phyloP scores from a whole-genome alignment of 2,888 invertebrate genomes.

The Fragum fragum region DNA sequence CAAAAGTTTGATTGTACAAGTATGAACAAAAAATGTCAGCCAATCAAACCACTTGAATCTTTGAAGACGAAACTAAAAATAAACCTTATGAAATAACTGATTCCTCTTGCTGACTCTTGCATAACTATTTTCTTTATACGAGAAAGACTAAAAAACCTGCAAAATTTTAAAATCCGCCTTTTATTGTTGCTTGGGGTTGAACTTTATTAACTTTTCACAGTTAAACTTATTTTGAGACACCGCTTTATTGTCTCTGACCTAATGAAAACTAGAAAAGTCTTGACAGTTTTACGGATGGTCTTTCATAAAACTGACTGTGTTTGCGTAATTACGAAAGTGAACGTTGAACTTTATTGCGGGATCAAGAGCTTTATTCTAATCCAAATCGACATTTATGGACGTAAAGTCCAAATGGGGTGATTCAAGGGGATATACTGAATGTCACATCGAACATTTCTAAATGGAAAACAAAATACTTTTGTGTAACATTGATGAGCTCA shows the following conservation, averaged over 20 bases:
- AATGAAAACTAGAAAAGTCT: conserved; percentile 20
- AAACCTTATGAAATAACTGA: too few species aligned
- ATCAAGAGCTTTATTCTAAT: conserved; percentile 57
- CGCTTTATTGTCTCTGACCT: conserved; percentile 15
- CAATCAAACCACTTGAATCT: too few species aligned
- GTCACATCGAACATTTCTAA: conserved; percentile 45
- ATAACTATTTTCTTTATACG: too few species aligned
- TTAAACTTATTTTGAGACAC: not conserved
- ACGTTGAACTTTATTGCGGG: conserved; percentile 53
- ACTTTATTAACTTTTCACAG: conserved; percentile 3
- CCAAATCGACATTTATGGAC: conserved; percentile 56
- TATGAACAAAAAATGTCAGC: too few species aligned
- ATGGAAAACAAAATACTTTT: conserved; percentile 55
- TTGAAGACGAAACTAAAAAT: too few species aligned
- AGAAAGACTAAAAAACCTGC: too few species aligned
- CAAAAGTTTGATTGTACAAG: too few species aligned
- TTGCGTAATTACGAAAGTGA: conserved; percentile 59
- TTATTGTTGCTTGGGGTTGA: conserved; percentile 3
- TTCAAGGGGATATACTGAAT: conserved; percentile 47
- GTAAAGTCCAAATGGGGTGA: conserved; percentile 47
- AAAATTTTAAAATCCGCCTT: not conserved
- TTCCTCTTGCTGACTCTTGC: too few species aligned
- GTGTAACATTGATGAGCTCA: conserved; percentile 49
- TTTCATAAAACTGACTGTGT: conserved; percentile 24
- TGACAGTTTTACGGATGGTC: conserved; percentile 28